Conservation (phyloP, 2,888 invertebrate species). For the Unio delphinus region DNA sequence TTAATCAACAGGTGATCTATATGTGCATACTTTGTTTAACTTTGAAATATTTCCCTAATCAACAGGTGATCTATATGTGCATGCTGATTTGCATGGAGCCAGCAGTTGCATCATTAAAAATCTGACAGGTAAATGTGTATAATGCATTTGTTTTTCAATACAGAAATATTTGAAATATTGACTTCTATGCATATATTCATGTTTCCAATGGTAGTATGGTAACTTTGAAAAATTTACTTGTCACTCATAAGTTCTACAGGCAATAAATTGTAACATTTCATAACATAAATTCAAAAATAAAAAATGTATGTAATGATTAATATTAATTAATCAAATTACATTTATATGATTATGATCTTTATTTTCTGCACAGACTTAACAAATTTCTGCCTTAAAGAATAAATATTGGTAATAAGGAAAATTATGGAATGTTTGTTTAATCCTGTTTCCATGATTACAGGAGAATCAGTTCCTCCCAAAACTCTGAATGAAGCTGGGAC, state of each 20-base stretch:
- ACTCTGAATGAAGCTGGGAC: conserved; percentile 96
- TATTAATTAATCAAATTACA: too few species aligned
- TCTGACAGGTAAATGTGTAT: conserved; percentile 72
- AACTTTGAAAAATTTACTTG: neutral
- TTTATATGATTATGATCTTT: too few species aligned
- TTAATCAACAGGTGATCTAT: too few species aligned
- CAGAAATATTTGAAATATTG: neutral
- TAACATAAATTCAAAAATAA: too few species aligned
- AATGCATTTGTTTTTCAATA: neutral
- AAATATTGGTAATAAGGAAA: too few species aligned
- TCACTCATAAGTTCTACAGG: too few species aligned
- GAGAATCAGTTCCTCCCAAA: conserved; percentile 86
- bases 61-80: conserved; percentile 91
- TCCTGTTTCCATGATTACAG: conserved; percentile 23
- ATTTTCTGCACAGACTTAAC: too few species aligned
- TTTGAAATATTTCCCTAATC: conserved; percentile 4
- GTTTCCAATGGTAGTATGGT: neutral
- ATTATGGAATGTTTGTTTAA: too few species aligned
- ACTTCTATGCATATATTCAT: neutral
- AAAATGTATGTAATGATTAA: too few species aligned
- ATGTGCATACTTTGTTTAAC: neutral
- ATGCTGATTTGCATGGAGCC: conserved; percentile 83
- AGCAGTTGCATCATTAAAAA: conserved; percentile 91
- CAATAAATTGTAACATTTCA: too few species aligned
- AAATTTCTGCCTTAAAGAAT: too few species aligned